Evolutionary conservation across 64 coral and sea anemone species (phyloP), one percentile per base, ranked within the genome.

Genomic region (Dendronephthya gigantea): DNA sequence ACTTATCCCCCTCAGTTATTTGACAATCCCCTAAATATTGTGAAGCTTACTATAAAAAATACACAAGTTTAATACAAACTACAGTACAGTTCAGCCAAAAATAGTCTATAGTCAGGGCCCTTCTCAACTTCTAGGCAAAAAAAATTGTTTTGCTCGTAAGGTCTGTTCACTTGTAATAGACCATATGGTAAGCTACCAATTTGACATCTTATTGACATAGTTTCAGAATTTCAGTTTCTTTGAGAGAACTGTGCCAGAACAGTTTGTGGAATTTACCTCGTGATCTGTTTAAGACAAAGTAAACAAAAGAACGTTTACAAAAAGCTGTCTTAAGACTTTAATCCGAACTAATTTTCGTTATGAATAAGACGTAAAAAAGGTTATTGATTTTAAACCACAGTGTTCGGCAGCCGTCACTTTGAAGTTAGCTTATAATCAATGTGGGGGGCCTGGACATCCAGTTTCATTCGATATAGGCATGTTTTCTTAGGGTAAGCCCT

Each of bases 321-420:
- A 79, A 79, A 79, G 72, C 72, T 79, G 72, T 39, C 12, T 79
- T 79, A 79, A 79, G 72, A 79, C 72, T 79, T 79, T 79, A 79
- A 79, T 79, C 72, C 72, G 30, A 36, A 79, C 72, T 79, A 79
- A 79, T 79, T 79, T 79, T 79, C 72, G 30, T 79, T 35, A 35
- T 79, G 72, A 79, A 35, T 79, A 79, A 79, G 72, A 79, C 22
- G 72, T 79, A 79, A 79, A 79, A n/a, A 79, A 79, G 72, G 36
- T 34, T 79, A 39, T 79, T 79, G 72, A 79, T 39, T 34, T 39
- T 79, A 79, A 33, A 29, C 36, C 16, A 39, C 32, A 36, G 30
- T 36, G 28, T 79, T 79, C 72, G 72, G 72, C 30, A 79, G 30
- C 30, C 5, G 10, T 29, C 15, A 39, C 72, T 79, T 79, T 79